Evolutionary conservation across 2,888 invertebrate genomes (phyloP), one percentile per base, ranked within the genome.

Genomic region (Clivina fossor): DNA sequence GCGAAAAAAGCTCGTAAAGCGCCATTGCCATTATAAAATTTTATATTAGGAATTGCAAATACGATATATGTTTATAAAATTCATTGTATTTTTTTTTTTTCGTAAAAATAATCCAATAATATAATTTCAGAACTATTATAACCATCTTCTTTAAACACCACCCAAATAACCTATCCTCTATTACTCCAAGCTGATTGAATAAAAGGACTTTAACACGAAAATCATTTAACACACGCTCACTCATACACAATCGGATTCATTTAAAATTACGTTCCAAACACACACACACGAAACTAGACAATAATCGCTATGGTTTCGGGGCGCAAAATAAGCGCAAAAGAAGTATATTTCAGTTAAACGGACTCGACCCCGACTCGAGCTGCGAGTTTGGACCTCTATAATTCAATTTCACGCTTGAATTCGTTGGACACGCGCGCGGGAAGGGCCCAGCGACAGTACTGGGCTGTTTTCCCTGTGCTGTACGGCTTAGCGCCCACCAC

Each of bases 351-450:
- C 53, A 53, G 53, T 53, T 53, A 53, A 44, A n/a, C n/a, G n/a
- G n/a, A n/a, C n/a, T n/a, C n/a, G n/a, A n/a, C n/a, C n/a, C n/a
- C n/a, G n/a, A n/a, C n/a, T n/a, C n/a, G n/a, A n/a, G n/a, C 44
- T 44, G 53, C 37, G 35, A 8, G 35, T 18, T 40, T 65, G 67
- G 68, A 67, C 71, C 69, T 65, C 70, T 72, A 74, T 74, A 74
- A 74, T 74, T 74, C 74, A 74, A 74, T 74, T 74, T 74, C 74
- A 74, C 71, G 74, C 69, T 73, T 71, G 73, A 69, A 72, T 73
- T 72, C 72, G 70, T 73, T 71, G 73, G 69, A 72, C 73, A 72
- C 72, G 70, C 70, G 62, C 69, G 19, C 24, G 28, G 40, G 16
- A 32, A 11, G 40, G 16, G 26, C 24, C 35, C 9, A 9, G 44